phyloP scores from a whole-genome alignment of 2,113 vertebrate species.

The Myodes glareolus region DNA sequence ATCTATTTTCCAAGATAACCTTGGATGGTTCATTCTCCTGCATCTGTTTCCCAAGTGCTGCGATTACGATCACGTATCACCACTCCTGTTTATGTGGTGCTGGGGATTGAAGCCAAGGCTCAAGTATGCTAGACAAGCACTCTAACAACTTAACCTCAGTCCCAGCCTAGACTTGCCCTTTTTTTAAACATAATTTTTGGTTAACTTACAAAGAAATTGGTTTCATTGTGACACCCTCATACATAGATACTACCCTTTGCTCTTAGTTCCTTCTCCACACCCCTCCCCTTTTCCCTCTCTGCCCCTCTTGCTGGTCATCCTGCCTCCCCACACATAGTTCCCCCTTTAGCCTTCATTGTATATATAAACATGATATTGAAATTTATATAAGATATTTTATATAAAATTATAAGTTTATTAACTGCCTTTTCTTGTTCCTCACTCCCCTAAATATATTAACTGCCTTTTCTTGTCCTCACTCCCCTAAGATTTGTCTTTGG shows the following conservation, averaged over 20 bases:
- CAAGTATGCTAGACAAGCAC: background rate
- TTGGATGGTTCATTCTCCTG: background rate
- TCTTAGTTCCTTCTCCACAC: background rate
- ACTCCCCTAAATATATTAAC: background rate
- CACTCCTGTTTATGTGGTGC: background rate
- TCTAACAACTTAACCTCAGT: background rate
- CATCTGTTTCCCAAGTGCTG: background rate
- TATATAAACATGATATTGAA: background rate
- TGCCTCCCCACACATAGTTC: background rate
- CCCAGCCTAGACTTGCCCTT: background rate
- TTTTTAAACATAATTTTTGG: background rate
- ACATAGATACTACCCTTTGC: background rate
- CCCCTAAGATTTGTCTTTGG: background rate
- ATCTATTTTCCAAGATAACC: no score
- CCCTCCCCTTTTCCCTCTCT: background rate
- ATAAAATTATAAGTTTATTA: background rate
- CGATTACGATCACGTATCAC: background rate
- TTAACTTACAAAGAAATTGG: background rate
- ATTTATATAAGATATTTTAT: background rate
- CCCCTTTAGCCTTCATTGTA: background rate
- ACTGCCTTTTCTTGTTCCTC: background rate
- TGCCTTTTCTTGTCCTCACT: background rate
- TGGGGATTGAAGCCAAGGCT: background rate
- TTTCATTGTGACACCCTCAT: background rate
- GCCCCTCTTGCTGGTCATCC: no score